These are phyloP conservation scores for Orestias chungarensis DNA, from an alignment of 2,797 vertebrate species.

Conservation along the genomic window DNA sequence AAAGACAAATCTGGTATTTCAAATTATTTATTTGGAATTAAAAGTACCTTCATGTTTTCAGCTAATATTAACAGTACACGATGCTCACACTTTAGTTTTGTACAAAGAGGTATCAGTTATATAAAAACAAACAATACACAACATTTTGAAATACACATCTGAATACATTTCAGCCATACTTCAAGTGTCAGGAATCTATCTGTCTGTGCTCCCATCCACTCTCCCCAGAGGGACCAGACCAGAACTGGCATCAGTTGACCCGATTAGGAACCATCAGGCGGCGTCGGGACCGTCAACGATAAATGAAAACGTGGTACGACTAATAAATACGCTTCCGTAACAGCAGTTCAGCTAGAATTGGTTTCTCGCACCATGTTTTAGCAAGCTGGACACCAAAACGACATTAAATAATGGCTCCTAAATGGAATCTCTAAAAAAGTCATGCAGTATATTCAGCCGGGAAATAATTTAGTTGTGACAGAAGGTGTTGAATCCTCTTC, in stretches of 20 bases:
- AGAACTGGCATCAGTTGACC: conserved; percentile 51
- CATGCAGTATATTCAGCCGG: conserved; percentile 76
- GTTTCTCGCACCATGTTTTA: conserved; percentile 41
- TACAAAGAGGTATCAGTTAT: conserved; percentile 81
- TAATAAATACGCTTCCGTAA: conserved; percentile 66
- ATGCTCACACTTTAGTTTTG: conserved; percentile 63
- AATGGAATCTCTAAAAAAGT: conserved; percentile 71
- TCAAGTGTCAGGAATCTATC: conserved; percentile 82
- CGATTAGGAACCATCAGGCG: conserved; percentile 36
- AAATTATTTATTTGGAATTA: conserved; percentile 63
- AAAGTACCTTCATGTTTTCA: conserved; percentile 52
- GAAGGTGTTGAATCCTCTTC: conserved; percentile 8
- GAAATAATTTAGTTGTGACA: conserved; percentile 78
- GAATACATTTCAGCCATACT: conserved; percentile 74
- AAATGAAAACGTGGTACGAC: conserved; percentile 69
- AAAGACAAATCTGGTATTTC: conserved; percentile 8
- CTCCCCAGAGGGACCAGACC: conserved; percentile 44
- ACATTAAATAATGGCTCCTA: conserved; percentile 62
- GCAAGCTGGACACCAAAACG: conserved; percentile 44
- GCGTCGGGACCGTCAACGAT: conserved; percentile 52
- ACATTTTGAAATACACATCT: conserved; percentile 63
- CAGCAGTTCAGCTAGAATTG: conserved; percentile 37
- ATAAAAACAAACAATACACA: conserved; percentile 74
- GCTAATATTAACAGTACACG: conserved; percentile 63
- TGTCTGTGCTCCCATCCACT: conserved; percentile 50